phyloP scores from a whole-genome alignment of 1,140 invertebrate genomes.

The Holotrichia oblita region DNA sequence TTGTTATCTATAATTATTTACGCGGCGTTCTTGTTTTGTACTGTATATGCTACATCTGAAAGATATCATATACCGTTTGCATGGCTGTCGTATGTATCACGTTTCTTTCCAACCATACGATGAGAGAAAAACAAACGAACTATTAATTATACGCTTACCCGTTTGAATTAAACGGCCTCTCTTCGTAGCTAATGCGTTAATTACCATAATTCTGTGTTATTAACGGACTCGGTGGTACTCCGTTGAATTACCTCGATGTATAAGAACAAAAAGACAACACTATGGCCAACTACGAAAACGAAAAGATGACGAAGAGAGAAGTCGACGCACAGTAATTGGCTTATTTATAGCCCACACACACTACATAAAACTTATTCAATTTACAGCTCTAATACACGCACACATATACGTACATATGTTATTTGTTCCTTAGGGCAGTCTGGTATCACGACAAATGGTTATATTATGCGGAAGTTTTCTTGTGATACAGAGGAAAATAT shows the following conservation, averaged over 20 bases:
- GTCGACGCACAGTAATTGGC: conserved; percentile 15
- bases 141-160: conserved; percentile 3
- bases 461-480: background rate
- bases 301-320: conserved; percentile 6
- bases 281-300: background rate
- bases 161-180: conserved; percentile 11
- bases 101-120: background rate
- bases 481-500: background rate
- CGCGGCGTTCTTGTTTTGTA: too few relatives aligned
- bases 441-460: background rate
- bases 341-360: conserved; percentile 16
- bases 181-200: conserved; percentile 3
- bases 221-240: background rate
- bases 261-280: conserved; percentile 2
- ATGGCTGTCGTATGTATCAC: background rate
- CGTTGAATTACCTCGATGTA: background rate
- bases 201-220: conserved; percentile 20
- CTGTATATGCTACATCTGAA: background rate
- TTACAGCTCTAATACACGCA: background rate
- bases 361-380: conserved; percentile 6
- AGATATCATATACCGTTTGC: background rate
- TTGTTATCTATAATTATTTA: too few relatives aligned
- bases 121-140: conserved; percentile 20
- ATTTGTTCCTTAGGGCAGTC: background rate
- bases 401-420: background rate